Conservation (phyloP, 2,888 invertebrate species). For the Philaethria dido region DNA sequence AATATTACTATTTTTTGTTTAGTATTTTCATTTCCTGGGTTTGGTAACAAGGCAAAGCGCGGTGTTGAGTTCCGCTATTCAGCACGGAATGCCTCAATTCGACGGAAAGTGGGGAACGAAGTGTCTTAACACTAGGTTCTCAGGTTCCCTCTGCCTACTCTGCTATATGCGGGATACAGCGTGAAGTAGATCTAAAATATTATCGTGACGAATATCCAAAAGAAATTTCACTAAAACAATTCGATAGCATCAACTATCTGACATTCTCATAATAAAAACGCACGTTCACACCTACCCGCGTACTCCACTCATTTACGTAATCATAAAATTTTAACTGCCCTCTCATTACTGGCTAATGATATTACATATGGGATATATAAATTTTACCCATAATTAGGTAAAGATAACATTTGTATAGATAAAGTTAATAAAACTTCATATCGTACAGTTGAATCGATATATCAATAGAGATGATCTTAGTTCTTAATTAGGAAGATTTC, state of each 20-base stretch:
- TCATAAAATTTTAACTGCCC: constrained; percentile 29
- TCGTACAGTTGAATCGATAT: constrained; percentile 15
- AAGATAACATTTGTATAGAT: constrained; percentile 5
- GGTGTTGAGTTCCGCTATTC: no score
- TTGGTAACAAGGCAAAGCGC: no score
- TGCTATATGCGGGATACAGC: no score
- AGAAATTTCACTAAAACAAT: no score
- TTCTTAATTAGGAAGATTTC: constrained; percentile 20
- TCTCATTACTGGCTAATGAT: constrained; percentile 25
- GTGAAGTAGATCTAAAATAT: no score
- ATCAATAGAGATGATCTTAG: constrained; percentile 22
- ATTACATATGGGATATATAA: constrained; percentile 15
- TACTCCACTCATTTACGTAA: constrained; percentile 11
- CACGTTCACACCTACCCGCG: constrained; percentile 27
- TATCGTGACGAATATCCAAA: no score
- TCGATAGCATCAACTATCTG: background rate
- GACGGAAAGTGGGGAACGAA: no score
- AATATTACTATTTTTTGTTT: no score
- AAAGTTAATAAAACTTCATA: constrained; percentile 16
- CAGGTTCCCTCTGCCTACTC: no score
- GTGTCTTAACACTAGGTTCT: no score
- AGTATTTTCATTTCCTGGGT: no score
- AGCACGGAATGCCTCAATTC: no score
- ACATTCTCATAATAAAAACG: constrained; percentile 4
- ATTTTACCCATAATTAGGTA: constrained; percentile 16